Evolutionary conservation across 1,140 invertebrate species (phyloP).

Genomic region (Wiebesia pumilae): DNA sequence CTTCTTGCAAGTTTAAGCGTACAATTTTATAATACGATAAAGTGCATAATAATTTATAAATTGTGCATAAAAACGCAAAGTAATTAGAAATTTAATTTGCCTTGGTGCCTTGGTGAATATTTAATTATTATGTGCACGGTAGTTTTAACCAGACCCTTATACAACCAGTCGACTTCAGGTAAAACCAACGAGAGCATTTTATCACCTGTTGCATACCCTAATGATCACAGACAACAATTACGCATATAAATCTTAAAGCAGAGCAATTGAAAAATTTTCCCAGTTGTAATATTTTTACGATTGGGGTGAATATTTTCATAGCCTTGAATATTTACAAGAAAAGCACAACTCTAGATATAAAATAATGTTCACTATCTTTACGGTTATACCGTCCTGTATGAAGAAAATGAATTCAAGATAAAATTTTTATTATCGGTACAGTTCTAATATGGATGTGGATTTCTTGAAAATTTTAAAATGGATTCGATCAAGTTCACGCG

Average conservation of each 20-base stretch:
- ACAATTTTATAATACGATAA: no score
- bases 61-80: no score
- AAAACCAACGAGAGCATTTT: no score
- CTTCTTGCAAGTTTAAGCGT: no score
- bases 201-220: no score
- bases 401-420: not conserved
- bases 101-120: no score
- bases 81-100: no score
- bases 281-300: not conserved
- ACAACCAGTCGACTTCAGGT: no score
- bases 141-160: no score
- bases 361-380: not conserved
- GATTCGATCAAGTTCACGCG: slow-evolving; percentile 33
- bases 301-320: not conserved
- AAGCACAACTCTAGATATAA: not conserved
- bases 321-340: not conserved
- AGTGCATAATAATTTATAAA: no score
- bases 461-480: not conserved
- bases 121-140: no score
- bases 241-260: not conserved
- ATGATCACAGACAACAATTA: not conserved
- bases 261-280: not conserved
- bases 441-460: not conserved
- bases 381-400: not conserved
- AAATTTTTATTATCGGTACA: not conserved